Conservation (phyloP, 2,888 invertebrate species). For the Rhingia campestris region DNA sequence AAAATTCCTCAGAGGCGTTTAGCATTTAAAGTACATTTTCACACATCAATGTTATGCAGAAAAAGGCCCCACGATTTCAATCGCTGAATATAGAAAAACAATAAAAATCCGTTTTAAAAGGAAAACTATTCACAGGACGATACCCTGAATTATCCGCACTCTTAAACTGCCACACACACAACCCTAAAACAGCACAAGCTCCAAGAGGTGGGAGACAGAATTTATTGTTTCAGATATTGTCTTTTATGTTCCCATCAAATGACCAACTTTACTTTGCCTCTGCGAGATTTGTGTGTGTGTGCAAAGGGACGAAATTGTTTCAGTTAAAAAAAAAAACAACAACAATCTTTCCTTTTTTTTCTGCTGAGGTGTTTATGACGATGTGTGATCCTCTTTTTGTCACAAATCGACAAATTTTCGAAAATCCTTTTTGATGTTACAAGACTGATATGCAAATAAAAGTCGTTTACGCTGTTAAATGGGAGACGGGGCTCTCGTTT, state of each 20-base stretch:
- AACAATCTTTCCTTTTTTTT: constrained; percentile 29
- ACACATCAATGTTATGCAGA: constrained; percentile 63
- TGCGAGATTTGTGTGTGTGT: constrained; percentile 55
- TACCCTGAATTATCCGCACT: constrained; percentile 3
- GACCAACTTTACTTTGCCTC: constrained; percentile 65
- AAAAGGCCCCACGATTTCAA: constrained; percentile 69
- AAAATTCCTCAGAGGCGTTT: constrained; percentile 69
- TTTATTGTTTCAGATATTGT: constrained; percentile 74
- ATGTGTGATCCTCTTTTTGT: constrained; percentile 69
- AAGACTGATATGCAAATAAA: constrained; percentile 69
- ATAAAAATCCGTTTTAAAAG: constrained; percentile 68
- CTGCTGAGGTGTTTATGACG: constrained; percentile 73
- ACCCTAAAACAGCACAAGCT: constrained; percentile 5
- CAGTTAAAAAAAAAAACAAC: constrained; percentile 7
- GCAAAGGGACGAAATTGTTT: constrained; percentile 48
- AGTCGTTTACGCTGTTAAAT: constrained; percentile 37
- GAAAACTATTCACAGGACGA: constrained; percentile 64
- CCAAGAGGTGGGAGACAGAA: constrained; percentile 68
- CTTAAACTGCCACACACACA: neutral
- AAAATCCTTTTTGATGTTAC: constrained; percentile 70
- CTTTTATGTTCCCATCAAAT: constrained; percentile 74
- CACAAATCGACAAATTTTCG: constrained; percentile 71
- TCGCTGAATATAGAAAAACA: constrained; percentile 72
- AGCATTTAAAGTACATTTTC: constrained; percentile 73
- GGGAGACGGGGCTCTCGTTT: neutral